Conservation (phyloP, 2,888 invertebrate genomes). For the Frankliniella intonsa region DNA sequence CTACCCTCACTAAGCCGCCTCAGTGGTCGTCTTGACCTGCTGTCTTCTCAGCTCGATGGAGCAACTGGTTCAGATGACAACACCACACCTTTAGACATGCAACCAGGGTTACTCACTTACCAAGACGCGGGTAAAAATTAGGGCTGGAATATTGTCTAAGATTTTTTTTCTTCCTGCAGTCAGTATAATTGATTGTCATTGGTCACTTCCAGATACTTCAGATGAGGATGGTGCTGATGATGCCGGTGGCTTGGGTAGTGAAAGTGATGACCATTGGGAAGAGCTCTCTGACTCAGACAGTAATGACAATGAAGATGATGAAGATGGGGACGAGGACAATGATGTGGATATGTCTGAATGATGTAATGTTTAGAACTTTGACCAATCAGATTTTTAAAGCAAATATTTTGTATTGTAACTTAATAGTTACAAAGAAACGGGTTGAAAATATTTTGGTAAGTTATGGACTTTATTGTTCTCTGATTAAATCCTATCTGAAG, state of each 20-base stretch:
- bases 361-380: not conserved
- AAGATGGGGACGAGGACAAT: not conserved
- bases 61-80: conserved; percentile 44
- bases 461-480: conserved; percentile 18
- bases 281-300: conserved; percentile 39
- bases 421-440: not conserved
- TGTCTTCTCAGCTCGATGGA: conserved; percentile 52
- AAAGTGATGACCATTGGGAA: conserved; percentile 42
- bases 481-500: not conserved
- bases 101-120: conserved; percentile 51
- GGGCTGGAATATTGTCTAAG: not conserved
- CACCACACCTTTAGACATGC: conserved; percentile 46
- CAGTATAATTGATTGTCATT: not conserved
- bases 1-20: conserved; percentile 54
- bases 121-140: conserved; percentile 48
- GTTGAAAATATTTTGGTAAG: not conserved
- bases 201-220: conserved; percentile 40
- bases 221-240: conserved; percentile 43
- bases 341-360: conserved; percentile 1
- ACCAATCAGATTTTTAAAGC: not conserved
- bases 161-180: conserved; percentile 12
- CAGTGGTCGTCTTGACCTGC: conserved; percentile 57
- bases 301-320: conserved; percentile 31
- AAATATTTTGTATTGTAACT: not conserved
- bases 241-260: conserved; percentile 40